Base-by-base conservation (phyloP, 2,888 invertebrate genomes). In the Periphyllus acericola region DNA sequence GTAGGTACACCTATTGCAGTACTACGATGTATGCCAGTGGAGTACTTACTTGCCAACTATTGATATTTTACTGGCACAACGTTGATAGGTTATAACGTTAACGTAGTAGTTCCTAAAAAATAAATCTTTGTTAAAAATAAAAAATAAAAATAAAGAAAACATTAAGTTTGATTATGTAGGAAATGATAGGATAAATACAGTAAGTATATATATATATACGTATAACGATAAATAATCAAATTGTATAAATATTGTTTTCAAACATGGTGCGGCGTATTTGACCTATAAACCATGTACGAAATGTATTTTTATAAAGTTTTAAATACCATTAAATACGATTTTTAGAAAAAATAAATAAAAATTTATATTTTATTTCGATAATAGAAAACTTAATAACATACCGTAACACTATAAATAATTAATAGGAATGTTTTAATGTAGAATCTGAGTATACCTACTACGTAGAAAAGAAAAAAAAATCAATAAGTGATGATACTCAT, bases 391-490 rank as follows among this genome's bases (percentile, higher is more conserved):
- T 17, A 71, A 29, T 71, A 32, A 17, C 29, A 71, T 85, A 84
- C 66, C 60, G 66, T 75, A 66, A 84, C 25, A 84, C 66, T 78
- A 85, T 25, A 68, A 78, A 76, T 85, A 76, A 52, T 78, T n/a
- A 85, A 85, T 78, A 78, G 68, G 76, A 78, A 76, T 85, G 66
- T 78, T 76, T 68, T 34, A 78, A 85, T 34, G 32, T 76, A 83
- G 66, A 83, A 66, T 46, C 36, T 68, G 25, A 40, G 46, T 68
- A 60, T 72, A 34, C 34, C 29, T 71, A 71, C 11, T 68, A 40
- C n/a, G 76, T 78, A 78, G 40, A 76, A 83, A 83, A 75, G 9
- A 66, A 66, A 60, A 60, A n/a, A n/a, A 40, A 55, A 66, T 68
- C n/a, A 52, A 78, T 71, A 78, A 84, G 6, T 75, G 74, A 21